These are phyloP conservation scores for Cyanoderma ruficeps DNA, from an alignment of 2,113 vertebrate genomes.

Conservation along the genomic window DNA sequence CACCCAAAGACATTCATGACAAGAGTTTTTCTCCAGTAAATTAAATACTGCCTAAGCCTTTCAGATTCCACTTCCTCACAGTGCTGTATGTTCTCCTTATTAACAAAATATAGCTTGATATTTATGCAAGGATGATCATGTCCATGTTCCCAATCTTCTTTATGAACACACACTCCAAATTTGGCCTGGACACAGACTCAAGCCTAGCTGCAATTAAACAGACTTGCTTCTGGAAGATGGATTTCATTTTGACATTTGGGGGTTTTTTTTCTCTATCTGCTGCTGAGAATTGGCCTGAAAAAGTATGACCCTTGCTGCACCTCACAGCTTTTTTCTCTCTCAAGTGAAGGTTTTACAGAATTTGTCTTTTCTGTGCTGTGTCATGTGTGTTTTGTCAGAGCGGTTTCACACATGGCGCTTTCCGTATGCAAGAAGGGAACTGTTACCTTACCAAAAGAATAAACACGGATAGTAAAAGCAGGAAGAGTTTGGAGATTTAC, in stretches of 20 bases:
- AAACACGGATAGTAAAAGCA: background rate
- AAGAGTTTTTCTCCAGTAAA: background rate
- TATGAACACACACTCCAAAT: background rate
- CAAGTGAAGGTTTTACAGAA: background rate
- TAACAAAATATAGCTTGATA: background rate
- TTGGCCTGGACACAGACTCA: background rate
- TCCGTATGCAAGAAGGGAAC: background rate
- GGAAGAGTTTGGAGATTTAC: background rate
- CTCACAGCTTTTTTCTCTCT: background rate
- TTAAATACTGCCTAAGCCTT: background rate
- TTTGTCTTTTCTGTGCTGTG: background rate
- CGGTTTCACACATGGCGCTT: accelerated
- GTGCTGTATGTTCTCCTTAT: background rate
- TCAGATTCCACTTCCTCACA: background rate
- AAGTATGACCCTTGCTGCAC: background rate
- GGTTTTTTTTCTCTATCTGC: background rate
- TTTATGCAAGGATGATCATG: background rate
- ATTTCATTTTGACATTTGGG: background rate
- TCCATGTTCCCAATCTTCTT: background rate
- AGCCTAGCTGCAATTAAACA: background rate
- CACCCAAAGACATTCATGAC: background rate
- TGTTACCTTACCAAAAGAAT: background rate
- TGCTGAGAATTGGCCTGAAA: background rate
- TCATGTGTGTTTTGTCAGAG: background rate
- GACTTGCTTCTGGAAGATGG: background rate